Conservation (phyloP, 2,888 invertebrate species). For the Caenorhabditis zanzibari region DNA sequence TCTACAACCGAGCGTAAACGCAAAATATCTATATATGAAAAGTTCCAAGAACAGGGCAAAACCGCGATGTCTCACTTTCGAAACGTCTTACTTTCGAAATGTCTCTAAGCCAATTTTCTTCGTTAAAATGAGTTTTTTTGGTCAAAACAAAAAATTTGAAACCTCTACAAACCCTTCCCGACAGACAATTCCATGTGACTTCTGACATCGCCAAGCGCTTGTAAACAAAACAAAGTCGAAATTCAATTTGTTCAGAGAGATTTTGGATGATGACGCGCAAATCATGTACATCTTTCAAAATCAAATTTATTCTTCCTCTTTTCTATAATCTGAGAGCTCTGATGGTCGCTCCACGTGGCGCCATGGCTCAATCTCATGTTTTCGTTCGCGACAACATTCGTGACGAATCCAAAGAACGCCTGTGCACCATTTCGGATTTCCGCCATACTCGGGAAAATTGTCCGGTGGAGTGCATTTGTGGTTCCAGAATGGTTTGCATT, state of each 20-base stretch:
- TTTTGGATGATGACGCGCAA: slow-evolving; percentile 30
- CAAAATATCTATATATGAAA: too few species aligned
- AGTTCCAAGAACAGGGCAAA: too few species aligned
- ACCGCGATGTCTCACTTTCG: too few species aligned
- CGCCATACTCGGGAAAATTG: slow-evolving; percentile 1
- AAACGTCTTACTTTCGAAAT: too few species aligned
- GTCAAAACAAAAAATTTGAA: too few species aligned
- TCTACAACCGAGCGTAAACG: too few species aligned
- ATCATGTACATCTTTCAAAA: slow-evolving; percentile 11
- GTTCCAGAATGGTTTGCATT: slow-evolving; percentile 26
- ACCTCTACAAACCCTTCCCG: too few species aligned
- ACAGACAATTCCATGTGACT: slow-evolving; percentile 2
- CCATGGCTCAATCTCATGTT: neutral
- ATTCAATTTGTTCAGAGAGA: slow-evolving; percentile 19
- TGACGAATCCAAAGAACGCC: slow-evolving; percentile 18
- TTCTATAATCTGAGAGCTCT: neutral
- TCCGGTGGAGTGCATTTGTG: slow-evolving; percentile 1
- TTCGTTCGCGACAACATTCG: slow-evolving; percentile 8
- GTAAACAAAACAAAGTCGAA: slow-evolving; percentile 23
- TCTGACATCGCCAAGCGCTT: neutral
- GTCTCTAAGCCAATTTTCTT: too few species aligned
- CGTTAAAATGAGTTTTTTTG: too few species aligned
- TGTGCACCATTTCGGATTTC: neutral
- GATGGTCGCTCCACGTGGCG: slow-evolving; percentile 1
- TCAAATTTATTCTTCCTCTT: slow-evolving; percentile 22